Percentiles rank a stretch among this genome's conserved stretches.
Conservation (phyloP, 2,113 vertebrate species). For the Glaucomys volans region DNA sequence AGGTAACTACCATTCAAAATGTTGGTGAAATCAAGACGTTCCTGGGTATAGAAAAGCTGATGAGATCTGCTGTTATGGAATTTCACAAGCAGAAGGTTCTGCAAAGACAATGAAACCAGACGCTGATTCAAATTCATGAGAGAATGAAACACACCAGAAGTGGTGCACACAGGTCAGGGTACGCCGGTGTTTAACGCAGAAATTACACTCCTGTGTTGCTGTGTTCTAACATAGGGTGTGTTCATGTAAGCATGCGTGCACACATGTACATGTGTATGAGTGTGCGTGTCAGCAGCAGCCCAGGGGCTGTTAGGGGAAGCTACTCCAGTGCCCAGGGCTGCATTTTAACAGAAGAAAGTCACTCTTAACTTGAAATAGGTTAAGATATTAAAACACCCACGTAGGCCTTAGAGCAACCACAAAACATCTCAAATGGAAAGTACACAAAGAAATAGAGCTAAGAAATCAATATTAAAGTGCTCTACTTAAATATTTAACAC, state of each 20-base stretch:
- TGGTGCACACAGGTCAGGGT: rapidly evolving
- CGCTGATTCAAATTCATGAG: neutral
- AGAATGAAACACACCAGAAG: neutral
- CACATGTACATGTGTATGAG: rapidly evolving
- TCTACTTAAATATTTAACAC: conserved; percentile 39
- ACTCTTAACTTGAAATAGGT: neutral
- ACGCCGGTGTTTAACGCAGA: neutral
- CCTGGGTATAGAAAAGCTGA: neutral
- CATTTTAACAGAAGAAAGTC: neutral
- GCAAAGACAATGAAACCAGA: neutral
- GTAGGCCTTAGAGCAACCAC: neutral
- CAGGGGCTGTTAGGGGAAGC: neutral
- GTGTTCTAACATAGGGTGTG: neutral
- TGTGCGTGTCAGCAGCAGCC: neutral
- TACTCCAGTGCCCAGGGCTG: neutral
- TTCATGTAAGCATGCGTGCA: no score
- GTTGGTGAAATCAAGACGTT: no score
- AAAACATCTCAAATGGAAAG: conserved; percentile 16
- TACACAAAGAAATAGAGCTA: neutral
- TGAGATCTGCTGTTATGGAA: rapidly evolving
- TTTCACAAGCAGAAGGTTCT: neutral
- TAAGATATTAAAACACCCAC: neutral
- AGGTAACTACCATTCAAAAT: neutral
- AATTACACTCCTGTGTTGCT: neutral
- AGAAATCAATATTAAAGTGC: neutral